phyloP scores from a whole-genome alignment of 2,113 vertebrate species.

The Dolichallabes microphthalmus region DNA sequence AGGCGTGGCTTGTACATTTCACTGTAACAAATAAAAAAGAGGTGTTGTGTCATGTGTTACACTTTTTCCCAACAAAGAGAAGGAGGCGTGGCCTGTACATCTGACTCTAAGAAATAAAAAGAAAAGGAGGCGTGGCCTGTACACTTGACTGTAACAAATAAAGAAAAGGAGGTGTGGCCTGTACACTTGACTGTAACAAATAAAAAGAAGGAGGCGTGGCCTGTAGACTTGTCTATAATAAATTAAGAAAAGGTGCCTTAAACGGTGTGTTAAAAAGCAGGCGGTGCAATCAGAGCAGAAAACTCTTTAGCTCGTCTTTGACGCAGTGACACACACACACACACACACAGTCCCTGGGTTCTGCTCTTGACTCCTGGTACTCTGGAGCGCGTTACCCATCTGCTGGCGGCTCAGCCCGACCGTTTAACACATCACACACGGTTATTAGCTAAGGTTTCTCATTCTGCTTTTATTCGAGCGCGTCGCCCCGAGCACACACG shows the following conservation, averaged over 20 bases:
- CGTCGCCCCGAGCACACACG: constrained; percentile 5
- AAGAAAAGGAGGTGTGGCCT: background rate
- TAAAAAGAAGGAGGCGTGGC: too few relatives aligned
- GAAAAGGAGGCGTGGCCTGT: background rate
- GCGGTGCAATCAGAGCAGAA: background rate
- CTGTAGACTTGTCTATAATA: too few relatives aligned
- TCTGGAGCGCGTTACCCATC: background rate
- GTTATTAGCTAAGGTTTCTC: background rate
- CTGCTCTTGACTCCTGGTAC: background rate
- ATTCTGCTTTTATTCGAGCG: background rate
- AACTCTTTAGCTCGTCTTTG: background rate
- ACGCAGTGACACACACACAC: background rate
- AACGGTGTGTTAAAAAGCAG: background rate
- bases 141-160: background rate
- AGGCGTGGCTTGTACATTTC: background rate
- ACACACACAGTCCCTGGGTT: background rate
- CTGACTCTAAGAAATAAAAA: background rate
- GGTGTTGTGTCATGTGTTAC: background rate
- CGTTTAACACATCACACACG: background rate
- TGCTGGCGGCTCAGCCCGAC: background rate
- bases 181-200: background rate
- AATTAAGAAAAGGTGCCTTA: too few relatives aligned
- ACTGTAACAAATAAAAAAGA: too few relatives aligned
- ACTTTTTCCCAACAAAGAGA: background rate
- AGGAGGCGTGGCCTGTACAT: background rate